These are phyloP conservation scores for Ploceus nigricollis DNA, from an alignment of 2,113 vertebrate genomes.

Conservation along the genomic window DNA sequence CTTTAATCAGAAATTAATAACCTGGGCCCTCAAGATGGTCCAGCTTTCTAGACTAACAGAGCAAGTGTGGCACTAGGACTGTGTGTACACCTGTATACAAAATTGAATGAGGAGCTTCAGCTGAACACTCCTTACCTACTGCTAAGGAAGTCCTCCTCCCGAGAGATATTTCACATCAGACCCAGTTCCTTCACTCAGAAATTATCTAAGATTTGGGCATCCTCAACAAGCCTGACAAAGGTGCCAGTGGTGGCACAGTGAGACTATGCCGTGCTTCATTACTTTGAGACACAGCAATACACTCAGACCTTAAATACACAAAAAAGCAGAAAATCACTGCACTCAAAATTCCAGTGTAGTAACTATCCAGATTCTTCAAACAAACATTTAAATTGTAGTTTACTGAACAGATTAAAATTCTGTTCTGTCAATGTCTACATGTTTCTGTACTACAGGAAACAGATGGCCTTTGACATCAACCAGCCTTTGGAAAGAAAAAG, in stretches of 20 bases:
- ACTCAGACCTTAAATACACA: not conserved
- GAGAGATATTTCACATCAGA: not conserved
- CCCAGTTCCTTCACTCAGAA: not conserved
- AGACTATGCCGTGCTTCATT: not conserved
- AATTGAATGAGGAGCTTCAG: not conserved
- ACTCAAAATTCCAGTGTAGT: not conserved
- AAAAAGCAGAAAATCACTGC: not conserved
- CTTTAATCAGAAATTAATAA: not conserved
- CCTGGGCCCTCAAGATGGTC: not conserved
- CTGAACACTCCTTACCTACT: not conserved
- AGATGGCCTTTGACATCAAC: conserved; percentile 45
- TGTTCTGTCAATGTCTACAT: not conserved
- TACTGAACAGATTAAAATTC: conserved; percentile 19
- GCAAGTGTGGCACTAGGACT: not conserved
- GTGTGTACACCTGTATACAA: not conserved
- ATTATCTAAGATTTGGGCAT: not conserved
- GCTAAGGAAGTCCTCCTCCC: not conserved
- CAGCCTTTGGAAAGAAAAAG: not conserved
- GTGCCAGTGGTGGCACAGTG: not conserved
- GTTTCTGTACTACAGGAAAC: conserved; percentile 43
- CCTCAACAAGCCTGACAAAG: not conserved
- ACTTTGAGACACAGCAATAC: not conserved
- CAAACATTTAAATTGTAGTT: not conserved
- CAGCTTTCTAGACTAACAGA: not conserved
- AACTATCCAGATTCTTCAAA: not conserved